These are phyloP conservation scores for Gymnoscopelus braueri DNA, from an alignment of 2,797 vertebrate genomes.

Conservation along the genomic window DNA sequence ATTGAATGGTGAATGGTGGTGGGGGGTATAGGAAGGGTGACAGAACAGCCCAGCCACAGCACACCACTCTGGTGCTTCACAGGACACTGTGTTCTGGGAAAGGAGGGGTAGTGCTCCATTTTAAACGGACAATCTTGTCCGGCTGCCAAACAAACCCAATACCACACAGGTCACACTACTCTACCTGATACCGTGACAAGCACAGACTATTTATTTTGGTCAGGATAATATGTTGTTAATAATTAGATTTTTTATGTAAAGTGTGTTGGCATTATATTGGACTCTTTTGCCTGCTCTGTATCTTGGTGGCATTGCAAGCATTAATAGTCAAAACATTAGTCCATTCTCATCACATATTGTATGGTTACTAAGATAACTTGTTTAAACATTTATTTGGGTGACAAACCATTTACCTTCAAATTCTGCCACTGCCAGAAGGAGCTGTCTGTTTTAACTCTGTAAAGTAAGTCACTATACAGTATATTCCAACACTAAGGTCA, in stretches of 20 bases:
- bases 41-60: constrained; percentile 65
- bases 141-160: constrained; percentile 57
- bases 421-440: constrained; percentile 41
- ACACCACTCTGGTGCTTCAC: constrained; percentile 46
- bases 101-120: constrained; percentile 49
- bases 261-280: no score
- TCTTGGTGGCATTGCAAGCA: not conserved
- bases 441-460: constrained; percentile 24
- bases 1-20: constrained; percentile 36
- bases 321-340: no score
- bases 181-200: not conserved
- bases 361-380: constrained; percentile 8
- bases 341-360: constrained; percentile 1
- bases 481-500: constrained; percentile 29
- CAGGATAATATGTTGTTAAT: constrained; percentile 7
- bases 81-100: constrained; percentile 80
- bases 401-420: constrained; percentile 54
- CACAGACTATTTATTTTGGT: not conserved
- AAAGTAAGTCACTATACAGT: constrained; percentile 1
- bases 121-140: constrained; percentile 55
- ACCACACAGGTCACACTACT: constrained; percentile 33
- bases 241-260: not conserved
- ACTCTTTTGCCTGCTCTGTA: not conserved
- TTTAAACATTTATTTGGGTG: constrained; percentile 15
- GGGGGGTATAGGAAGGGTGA: constrained; percentile 55